phyloP scores from a whole-genome alignment of 2,888 invertebrate species.

The Aromia moschata region DNA sequence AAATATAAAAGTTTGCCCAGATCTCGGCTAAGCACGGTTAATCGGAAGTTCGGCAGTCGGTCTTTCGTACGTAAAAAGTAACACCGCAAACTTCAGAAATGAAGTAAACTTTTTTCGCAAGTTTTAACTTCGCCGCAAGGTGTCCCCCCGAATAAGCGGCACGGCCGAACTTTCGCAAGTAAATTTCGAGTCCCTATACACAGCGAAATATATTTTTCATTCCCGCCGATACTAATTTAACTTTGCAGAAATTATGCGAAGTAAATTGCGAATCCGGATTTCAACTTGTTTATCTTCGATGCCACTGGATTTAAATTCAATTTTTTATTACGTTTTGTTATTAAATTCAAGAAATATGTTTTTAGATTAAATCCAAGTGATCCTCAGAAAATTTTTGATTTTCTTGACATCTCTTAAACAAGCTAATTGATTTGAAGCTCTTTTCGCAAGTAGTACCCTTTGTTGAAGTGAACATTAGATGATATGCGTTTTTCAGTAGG shows the following conservation, averaged over 20 bases:
- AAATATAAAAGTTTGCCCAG: slow-evolving; percentile 15
- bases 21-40: slow-evolving; percentile 5
- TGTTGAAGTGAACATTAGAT: no score
- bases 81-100: slow-evolving; percentile 27
- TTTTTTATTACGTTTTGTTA: no score
- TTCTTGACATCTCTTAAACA: no score
- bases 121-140: slow-evolving; percentile 8
- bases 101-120: slow-evolving; percentile 26
- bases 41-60: slow-evolving; percentile 7
- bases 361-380: no score
- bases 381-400: no score
- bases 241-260: slow-evolving; percentile 25
- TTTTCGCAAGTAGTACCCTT: no score
- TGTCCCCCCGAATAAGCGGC: slow-evolving; percentile 28
- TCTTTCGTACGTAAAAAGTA: slow-evolving; percentile 17
- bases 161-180: slow-evolving; percentile 35
- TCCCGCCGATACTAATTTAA: slow-evolving; percentile 35
- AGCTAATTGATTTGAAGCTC: no score
- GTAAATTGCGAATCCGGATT: slow-evolving; percentile 26
- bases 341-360: no score
- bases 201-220: slow-evolving; percentile 32
- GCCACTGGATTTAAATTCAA: slow-evolving; percentile 2
- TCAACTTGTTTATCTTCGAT: slow-evolving; percentile 28
- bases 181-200: slow-evolving; percentile 34
- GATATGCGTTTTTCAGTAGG: no score